Evolutionary conservation across 1,140 invertebrate species (phyloP), one percentile per base, ranked within the genome.

Genomic region (Brachionus manjavacas): DNA sequence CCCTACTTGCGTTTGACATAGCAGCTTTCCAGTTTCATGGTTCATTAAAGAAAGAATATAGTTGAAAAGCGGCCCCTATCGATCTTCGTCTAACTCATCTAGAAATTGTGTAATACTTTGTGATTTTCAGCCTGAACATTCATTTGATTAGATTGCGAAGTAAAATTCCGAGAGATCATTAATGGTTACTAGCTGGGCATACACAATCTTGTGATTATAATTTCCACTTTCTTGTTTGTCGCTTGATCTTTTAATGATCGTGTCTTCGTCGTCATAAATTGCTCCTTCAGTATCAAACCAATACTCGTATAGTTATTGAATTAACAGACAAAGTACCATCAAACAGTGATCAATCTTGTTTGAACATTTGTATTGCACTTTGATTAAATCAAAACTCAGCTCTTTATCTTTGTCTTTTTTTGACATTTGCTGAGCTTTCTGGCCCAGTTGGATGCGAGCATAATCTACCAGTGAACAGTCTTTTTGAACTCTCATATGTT

Each of bases 351-450:
- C 20, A 49, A 49, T 49, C 14, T 49, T 46, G 46, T 46, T 28
- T 49, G 72, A 76, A 25, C 25, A 16, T 74, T 43, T 39, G 7
- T 49, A 76, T 16, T 49, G 41, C 16, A 11, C 23, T 49, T 76
- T 25, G 25, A 49, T 9, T 23, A 76, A 25, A 23, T 49, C 72
- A 11, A 76, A 76, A 2, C 23, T 49, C 11, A 25, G 25, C 23
- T 49, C 72, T 76, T n/a, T n/a, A n/a, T n/a, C n/a, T n/a, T 76
- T 49, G 1, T 76, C n/a, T 76, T 76, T 76, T 46, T 49, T 76
- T 28, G 16, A 49, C 9, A 12, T 20, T 43, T 43, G 9, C n/a
- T 9, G n/a, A 16, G 20, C 41, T 43, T 74, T 74, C 39, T 72
- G 68, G 41, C 68, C 68, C 2, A 72, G 35, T 20, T 72, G 31